These are phyloP conservation scores for Bovichtus variegatus DNA, from an alignment of 2,797 vertebrate species.

Conservation along the genomic window DNA sequence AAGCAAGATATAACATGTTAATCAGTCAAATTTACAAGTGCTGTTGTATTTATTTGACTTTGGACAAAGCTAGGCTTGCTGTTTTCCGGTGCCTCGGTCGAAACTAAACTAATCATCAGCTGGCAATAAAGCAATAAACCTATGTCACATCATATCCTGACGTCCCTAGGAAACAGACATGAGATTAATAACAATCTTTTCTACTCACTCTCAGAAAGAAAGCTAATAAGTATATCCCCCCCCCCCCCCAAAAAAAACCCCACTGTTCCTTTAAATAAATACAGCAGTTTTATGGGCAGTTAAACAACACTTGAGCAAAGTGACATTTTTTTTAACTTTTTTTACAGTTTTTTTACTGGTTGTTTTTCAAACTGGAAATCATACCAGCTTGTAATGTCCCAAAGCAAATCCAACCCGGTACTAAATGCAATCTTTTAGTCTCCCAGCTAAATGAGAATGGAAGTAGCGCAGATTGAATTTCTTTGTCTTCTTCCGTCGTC, in stretches of 20 bases:
- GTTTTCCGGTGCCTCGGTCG: too few relatives aligned
- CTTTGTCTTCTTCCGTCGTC: slow-evolving; percentile 2
- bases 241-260: too few relatives aligned
- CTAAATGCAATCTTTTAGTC: neutral
- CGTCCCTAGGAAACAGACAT: neutral
- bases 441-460: slow-evolving; percentile 1
- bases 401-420: slow-evolving; percentile 3
- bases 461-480: slow-evolving; percentile 24
- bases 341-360: too few relatives aligned
- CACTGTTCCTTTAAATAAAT: neutral
- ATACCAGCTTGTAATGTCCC: neutral
- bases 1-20: neutral
- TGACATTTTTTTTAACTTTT: too few relatives aligned
- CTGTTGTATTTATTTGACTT: too few relatives aligned
- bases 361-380: neutral
- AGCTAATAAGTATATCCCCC: neutral
- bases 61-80: too few relatives aligned
- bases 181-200: neutral
- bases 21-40: too few relatives aligned
- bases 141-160: neutral
- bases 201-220: neutral
- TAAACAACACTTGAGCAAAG: neutral
- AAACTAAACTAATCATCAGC: too few relatives aligned
- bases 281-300: neutral
- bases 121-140: too few relatives aligned